Conservation (phyloP, 2,888 invertebrate species). For the Diarsia dahlii region DNA sequence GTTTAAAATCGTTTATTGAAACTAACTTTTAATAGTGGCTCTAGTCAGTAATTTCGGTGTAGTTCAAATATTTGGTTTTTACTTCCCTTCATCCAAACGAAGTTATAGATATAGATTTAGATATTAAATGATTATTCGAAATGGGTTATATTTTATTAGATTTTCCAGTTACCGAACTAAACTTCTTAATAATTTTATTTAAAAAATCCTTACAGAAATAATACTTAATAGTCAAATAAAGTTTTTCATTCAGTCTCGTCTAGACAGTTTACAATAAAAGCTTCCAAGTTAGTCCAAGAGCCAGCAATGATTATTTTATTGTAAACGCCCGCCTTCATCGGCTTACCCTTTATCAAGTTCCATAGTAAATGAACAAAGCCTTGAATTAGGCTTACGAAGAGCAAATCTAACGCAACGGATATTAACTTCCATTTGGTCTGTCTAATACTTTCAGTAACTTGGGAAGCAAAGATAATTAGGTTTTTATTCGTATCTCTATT, state of each 20-base stretch:
- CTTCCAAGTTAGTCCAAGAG: neutral
- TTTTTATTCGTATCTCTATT: conserved; percentile 7
- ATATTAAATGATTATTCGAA: no score
- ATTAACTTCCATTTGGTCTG: neutral
- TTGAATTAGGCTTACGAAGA: conserved; percentile 12
- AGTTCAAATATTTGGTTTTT: neutral
- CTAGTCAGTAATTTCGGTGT: neutral
- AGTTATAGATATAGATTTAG: no score
- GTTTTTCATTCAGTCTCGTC: neutral
- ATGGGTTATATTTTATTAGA: no score
- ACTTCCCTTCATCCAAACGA: no score
- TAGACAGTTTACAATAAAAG: neutral
- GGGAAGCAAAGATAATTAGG: conserved; percentile 24
- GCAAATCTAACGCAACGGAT: conserved; percentile 4
- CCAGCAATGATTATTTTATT: conserved; percentile 16
- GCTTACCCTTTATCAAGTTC: conserved; percentile 19
- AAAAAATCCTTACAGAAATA: neutral
- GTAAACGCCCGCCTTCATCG: conserved; percentile 1
- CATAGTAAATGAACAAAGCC: conserved; percentile 7
- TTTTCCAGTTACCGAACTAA: neutral
- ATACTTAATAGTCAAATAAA: neutral
- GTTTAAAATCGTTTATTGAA: conserved; percentile 6
- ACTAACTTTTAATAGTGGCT: neutral
- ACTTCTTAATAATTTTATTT: neutral
- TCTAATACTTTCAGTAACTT: conserved; percentile 9